A percentile compares a stretch with the other conserved stretches of the same genome.
Conservation (phyloP, 2,113 vertebrate genomes). For the Brienomyrus longianalis region DNA sequence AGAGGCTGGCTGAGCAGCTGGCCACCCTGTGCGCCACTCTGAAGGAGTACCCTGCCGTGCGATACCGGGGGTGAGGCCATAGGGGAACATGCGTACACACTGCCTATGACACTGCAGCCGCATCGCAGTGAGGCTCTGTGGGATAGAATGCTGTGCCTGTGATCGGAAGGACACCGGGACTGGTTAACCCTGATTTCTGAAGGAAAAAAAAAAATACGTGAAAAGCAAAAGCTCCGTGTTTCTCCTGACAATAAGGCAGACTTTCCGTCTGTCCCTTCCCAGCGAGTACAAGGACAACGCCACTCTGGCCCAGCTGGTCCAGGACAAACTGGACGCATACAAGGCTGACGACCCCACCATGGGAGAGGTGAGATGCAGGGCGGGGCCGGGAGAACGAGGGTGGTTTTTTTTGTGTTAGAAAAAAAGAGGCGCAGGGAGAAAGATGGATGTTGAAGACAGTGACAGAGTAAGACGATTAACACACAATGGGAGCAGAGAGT, state of each 20-base stretch:
- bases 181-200: not conserved
- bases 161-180: not conserved
- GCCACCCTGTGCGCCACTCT: constrained; percentile 89
- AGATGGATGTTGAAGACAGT: not conserved
- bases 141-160: not conserved
- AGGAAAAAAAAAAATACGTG: not conserved
- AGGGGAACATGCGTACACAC: not conserved
- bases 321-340: constrained; percentile 95
- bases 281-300: constrained; percentile 86
- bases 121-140: not conserved
- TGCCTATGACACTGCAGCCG: not conserved
- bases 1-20: constrained; percentile 89
- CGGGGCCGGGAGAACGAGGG: not conserved
- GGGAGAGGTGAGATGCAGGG: constrained; percentile 75
- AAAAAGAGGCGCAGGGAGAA: not conserved
- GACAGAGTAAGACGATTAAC: not conserved
- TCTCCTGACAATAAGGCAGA: not conserved
- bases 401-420: not conserved
- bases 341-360: constrained; percentile 95
- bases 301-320: constrained; percentile 88
- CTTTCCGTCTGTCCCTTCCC: not conserved
- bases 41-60: constrained; percentile 91
- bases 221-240: not conserved
- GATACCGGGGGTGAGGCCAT: constrained; percentile 80
- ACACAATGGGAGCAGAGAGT: not conserved